Evolutionary conservation across 92 coral and sea anemone species (phyloP).

Genomic region (Palythoa caribaeorum): DNA sequence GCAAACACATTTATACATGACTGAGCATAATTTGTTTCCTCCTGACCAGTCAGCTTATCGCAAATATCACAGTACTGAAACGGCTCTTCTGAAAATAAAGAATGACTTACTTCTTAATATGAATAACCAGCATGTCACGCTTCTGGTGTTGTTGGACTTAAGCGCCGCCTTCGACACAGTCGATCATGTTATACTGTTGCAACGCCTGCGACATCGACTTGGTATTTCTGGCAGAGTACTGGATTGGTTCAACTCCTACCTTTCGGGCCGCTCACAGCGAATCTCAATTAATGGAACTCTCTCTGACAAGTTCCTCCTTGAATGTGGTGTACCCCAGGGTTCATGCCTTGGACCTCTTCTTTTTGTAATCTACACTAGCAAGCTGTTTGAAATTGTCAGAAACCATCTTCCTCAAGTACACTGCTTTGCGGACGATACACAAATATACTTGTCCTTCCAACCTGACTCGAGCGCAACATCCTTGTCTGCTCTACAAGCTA

Average conservation of each 20-base stretch:
- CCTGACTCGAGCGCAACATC: constrained; percentile 20
- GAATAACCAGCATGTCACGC: constrained; percentile 54
- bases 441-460: constrained; percentile 35
- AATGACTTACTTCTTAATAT: constrained; percentile 48
- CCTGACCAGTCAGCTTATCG: constrained; percentile 62
- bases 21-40: constrained; percentile 16
- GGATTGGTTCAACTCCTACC: constrained; percentile 41
- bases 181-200: constrained; percentile 35
- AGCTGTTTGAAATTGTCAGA: constrained; percentile 42
- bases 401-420: constrained; percentile 47
- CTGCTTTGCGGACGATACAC: constrained; percentile 49
- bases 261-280: constrained; percentile 17
- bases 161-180: constrained; percentile 51
- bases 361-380: constrained; percentile 24
- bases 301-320: constrained; percentile 34
- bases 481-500: constrained; percentile 2
- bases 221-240: constrained; percentile 48
- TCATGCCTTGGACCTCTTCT: constrained; percentile 16
- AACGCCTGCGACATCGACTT: constrained; percentile 30
- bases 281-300: constrained; percentile 41
- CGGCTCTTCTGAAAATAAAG: constrained; percentile 44
- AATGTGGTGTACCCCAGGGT: constrained; percentile 10
- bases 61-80: constrained; percentile 38
- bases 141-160: constrained; percentile 21
- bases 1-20: constrained; percentile 24